A percentile compares a stretch with the other conserved stretches of the same genome.
These are phyloP conservation scores for Chloebia gouldiae DNA, from an alignment of 2,113 vertebrate genomes.

Conservation along the genomic window DNA sequence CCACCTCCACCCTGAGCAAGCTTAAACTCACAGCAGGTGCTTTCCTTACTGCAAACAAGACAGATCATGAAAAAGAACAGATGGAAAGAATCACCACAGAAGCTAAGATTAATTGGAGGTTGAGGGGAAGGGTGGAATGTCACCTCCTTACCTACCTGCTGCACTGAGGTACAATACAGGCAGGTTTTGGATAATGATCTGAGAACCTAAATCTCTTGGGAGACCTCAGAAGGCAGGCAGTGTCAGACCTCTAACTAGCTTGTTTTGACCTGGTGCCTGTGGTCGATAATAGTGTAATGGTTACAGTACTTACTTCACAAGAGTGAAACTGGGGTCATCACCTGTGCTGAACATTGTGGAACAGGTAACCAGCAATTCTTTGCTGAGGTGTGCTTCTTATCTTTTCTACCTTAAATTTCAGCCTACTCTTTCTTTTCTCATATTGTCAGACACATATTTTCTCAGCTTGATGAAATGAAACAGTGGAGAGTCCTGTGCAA, in stretches of 20 bases:
- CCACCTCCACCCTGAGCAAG: rapidly evolving
- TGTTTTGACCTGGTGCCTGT: background rate
- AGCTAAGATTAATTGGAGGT: background rate
- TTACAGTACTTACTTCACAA: background rate
- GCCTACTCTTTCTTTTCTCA: background rate
- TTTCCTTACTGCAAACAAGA: background rate
- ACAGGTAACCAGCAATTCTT: background rate
- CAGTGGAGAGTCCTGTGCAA: background rate
- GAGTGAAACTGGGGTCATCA: background rate
- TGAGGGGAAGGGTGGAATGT: background rate
- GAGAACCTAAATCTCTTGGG: background rate
- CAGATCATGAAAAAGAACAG: background rate
- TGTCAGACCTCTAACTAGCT: background rate
- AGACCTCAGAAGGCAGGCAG: background rate
- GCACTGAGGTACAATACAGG: background rate
- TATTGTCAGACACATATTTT: background rate
- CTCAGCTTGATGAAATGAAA: background rate
- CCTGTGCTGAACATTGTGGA: background rate
- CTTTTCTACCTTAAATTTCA: background rate
- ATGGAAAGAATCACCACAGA: background rate
- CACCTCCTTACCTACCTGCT: background rate
- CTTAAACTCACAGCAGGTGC: background rate
- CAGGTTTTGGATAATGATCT: background rate
- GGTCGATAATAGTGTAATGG: background rate
- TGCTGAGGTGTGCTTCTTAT: background rate